Evolutionary conservation across 2,888 invertebrate species (phyloP).

Genomic region (Pyrocoelia pectoralis): DNA sequence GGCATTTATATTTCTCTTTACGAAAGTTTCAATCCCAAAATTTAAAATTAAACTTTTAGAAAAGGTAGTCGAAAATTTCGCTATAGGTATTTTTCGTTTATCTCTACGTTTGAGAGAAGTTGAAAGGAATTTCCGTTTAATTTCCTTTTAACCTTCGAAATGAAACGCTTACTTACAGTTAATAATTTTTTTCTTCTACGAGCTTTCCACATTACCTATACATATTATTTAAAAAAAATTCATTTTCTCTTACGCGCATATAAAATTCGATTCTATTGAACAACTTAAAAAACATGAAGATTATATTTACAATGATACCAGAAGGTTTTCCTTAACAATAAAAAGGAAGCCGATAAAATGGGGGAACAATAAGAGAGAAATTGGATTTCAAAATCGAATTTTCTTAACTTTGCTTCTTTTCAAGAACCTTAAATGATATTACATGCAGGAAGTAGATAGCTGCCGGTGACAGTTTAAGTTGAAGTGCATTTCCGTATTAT

Average conservation of each 20-base stretch:
- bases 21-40: too few species aligned
- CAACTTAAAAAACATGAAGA: slow-evolving; percentile 17
- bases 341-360: slow-evolving; percentile 26
- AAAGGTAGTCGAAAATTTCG: not conserved
- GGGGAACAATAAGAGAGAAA: slow-evolving; percentile 28
- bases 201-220: not conserved
- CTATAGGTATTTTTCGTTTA: slow-evolving; percentile 29
- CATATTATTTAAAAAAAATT: not conserved
- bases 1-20: too few species aligned
- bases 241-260: not conserved
- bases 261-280: not conserved
- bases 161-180: slow-evolving; percentile 19
- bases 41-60: not conserved
- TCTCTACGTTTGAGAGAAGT: slow-evolving; percentile 26
- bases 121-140: slow-evolving; percentile 34
- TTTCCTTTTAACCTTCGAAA: slow-evolving; percentile 29
- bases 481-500: slow-evolving; percentile 22
- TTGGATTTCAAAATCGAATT: slow-evolving; percentile 35
- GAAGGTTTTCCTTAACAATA: slow-evolving; percentile 20
- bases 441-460: slow-evolving; percentile 33
- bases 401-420: slow-evolving; percentile 31
- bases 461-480: slow-evolving; percentile 31
- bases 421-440: slow-evolving; percentile 31
- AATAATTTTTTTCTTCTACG: not conserved
- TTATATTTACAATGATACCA: slow-evolving; percentile 22